Base-by-base conservation (phyloP, 1,140 invertebrate species). In the Drosophila funebris region DNA sequence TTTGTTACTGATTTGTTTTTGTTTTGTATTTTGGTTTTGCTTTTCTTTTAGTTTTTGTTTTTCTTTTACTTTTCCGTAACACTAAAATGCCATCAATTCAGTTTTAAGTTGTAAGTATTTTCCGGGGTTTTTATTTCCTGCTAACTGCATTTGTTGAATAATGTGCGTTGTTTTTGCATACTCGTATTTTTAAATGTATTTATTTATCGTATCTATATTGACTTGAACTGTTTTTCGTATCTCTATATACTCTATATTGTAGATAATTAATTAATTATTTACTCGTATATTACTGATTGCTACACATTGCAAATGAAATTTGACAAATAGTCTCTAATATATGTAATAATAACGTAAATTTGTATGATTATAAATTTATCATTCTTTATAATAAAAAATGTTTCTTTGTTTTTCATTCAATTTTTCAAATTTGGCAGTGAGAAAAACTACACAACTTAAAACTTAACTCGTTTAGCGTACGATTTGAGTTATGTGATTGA, bases 11-110 rank as follows among this genome's bases (percentile, higher is more conserved):
- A n/a, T 13, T 53, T 70, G 11, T 20, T 37, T 56, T 54, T 57
- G n/a, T 41, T 13, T 53, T 63, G 29, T 13, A 6, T 13, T 54
- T 8, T 4, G 1, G 8, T 56, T 39, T 54, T 13, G 39, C 2
- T 4, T 27, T 46, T 54, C 14, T 4, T 31, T 29, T n/a, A 37
- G 7, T 27, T 29, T 73, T 76, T 37, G 29, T 56, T 66, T 61
- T 63, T 31, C n/a, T n/a, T n/a, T n/a, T n/a, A n/a, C n/a, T 73
- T 64, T 70, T 54, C 73, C 31, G 48, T 78, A 64, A 82, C 56
- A 63, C 78, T 83, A 83, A 87, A 87, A 88, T 87, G 83, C 78
- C 82, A 88, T 82, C 71, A 82, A 82, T 82, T 87, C 75, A 87
- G 78, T 87, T 88, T 85, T 76, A 48, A 76, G 72, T 79, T 75